Conservation (phyloP, 2,113 vertebrate genomes). For the Apteryx mantelli region DNA sequence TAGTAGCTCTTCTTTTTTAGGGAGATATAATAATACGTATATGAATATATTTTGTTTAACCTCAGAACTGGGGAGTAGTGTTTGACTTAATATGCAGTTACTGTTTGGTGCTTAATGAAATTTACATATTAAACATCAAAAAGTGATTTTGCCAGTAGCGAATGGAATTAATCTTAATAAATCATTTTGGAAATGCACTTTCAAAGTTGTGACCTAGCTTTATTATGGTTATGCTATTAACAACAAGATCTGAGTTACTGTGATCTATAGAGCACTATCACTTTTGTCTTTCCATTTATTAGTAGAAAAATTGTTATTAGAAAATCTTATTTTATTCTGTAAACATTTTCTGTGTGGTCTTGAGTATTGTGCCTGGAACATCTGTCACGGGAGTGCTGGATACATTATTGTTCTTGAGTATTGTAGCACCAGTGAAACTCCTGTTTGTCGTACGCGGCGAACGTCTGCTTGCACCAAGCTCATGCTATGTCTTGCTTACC, state of each 20-base stretch:
- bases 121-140: not conserved
- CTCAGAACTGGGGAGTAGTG: not conserved
- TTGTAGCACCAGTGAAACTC: not conserved
- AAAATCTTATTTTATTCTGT: not conserved
- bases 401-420: not conserved
- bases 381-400: not conserved
- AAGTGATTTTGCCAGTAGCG: not conserved
- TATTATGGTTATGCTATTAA: not conserved
- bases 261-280: not conserved
- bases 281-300: not conserved
- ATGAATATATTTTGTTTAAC: not conserved
- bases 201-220: not conserved
- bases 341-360: not conserved
- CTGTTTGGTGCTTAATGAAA: not conserved
- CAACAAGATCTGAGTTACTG: not conserved
- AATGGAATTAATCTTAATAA: not conserved
- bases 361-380: not conserved
- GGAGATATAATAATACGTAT: not conserved
- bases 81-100: not conserved
- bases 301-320: not conserved
- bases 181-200: not conserved
- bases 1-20: not conserved
- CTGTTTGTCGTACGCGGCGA: not conserved
- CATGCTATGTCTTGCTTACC: fast-evolving
- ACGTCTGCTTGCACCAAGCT: not conserved